phyloP scores from a whole-genome alignment of 2,797 vertebrate species.

The Tympanoctomys barrerae region DNA sequence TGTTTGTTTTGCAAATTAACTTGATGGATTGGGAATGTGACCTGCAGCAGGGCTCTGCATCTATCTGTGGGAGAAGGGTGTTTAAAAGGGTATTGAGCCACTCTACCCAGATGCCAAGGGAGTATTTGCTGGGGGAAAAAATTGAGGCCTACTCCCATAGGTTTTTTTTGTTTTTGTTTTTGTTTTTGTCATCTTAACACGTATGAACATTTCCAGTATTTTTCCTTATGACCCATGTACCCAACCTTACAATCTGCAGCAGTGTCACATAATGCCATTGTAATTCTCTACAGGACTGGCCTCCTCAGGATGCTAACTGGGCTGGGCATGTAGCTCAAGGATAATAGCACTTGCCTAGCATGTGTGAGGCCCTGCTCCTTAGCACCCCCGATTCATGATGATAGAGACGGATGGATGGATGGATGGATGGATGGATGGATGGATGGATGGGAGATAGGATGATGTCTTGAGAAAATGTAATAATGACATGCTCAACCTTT shows the following conservation, averaged over 20 bases:
- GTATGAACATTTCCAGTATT: not conserved
- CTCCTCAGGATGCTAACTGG: not conserved
- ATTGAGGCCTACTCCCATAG: not conserved
- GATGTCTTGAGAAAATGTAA: not conserved
- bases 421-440: not conserved
- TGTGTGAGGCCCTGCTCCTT: not conserved
- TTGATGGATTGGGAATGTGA: not conserved
- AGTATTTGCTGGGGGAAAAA: not conserved
- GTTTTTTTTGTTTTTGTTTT: too few species aligned
- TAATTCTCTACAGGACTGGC: not conserved
- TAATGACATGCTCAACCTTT: constrained; percentile 38
- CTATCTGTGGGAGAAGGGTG: not conserved
- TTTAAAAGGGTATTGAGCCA: not conserved
- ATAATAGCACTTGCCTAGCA: not conserved
- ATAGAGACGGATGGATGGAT: not conserved
- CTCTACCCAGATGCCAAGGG: not conserved
- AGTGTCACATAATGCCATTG: not conserved
- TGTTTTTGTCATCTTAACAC: not conserved
- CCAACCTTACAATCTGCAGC: not conserved
- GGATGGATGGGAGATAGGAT: not conserved
- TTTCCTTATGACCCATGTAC: constrained; percentile 7
- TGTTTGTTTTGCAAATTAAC: not conserved
- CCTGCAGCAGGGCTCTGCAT: not conserved
- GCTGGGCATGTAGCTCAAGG: not conserved
- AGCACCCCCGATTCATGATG: not conserved